Base-by-base conservation (phyloP, 2,113 vertebrate genomes). In the Myrmecophaga tridactyla region DNA sequence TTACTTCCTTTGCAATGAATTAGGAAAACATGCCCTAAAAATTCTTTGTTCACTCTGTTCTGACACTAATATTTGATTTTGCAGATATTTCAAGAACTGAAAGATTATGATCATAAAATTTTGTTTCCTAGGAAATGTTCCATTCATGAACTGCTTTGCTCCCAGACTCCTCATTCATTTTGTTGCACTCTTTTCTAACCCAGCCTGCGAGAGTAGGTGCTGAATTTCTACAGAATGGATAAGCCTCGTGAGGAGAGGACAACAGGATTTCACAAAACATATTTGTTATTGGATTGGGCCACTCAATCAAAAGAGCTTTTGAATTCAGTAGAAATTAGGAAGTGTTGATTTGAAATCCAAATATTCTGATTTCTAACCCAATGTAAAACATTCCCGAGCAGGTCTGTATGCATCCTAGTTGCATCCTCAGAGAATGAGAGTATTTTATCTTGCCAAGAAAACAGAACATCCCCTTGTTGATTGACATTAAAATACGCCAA, bases 101-200 rank as follows among this genome's bases (percentile, higher is more conserved):
- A 80, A 86, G 77, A 94, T 90, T 92, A 70, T 51, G 75, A 96
- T 89, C 46, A 41, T 85, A 76, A 97, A 86, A 36, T 88, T 90
- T 62, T 75, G 65, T 88, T 95, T 94, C 67, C 53, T 90, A 29
- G n/a, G 89, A 60, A 94, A 82, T 65, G 48, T 78, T 95, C 48
- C 67, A 51, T 75, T 93, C 20, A 23, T n/a, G 39, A 86, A 60
- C 7, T 65, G 46, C 67, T 53, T 90, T 1, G 0, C 85, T 94
- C 72, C n/a, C 81, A 60, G 4, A 63, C 25, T 69, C 53, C 53
- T 73, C 23, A 1, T 6, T 92, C 39, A 39, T 77, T 81, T 86
- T 20, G 56, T 60, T 72, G 20, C 2, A 9, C 60, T 78, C 58
- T 18, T 27, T 86, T 87, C 75, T 83, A 65, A 17, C 34, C 29